phyloP scores from a whole-genome alignment of 2,888 invertebrate species.

The Eugnorisma glareosa region DNA sequence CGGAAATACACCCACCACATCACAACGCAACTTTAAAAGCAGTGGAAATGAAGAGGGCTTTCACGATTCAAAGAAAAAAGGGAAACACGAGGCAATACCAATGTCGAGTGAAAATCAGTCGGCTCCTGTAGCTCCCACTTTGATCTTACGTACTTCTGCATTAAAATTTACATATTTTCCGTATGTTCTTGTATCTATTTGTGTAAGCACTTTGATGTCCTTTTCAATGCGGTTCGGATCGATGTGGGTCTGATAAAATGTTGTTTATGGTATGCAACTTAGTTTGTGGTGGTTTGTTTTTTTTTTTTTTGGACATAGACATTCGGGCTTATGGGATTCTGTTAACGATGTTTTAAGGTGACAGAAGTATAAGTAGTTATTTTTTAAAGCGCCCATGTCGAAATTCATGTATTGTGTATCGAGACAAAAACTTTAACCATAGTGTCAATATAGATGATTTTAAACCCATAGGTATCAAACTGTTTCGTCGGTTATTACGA shows the following conservation, averaged over 20 bases:
- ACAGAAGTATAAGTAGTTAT: neutral
- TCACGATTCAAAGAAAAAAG: conserved; percentile 58
- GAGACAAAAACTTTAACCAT: neutral
- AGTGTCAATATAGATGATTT: neutral
- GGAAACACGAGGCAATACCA: conserved; percentile 72
- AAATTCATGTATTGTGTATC: neutral
- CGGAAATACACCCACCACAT: conserved; percentile 52
- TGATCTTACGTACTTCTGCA: conserved; percentile 82
- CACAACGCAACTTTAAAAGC: conserved; percentile 70
- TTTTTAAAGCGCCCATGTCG: neutral
- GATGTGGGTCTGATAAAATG: conserved; percentile 71
- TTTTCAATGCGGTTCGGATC: conserved; percentile 79
- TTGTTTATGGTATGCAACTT: conserved; percentile 64
- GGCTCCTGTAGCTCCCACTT: conserved; percentile 74
- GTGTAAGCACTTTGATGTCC: conserved; percentile 86
- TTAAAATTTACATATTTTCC: conserved; percentile 89
- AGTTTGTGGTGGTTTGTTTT: conserved; percentile 63
- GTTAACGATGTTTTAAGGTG: neutral
- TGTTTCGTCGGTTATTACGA: neutral
- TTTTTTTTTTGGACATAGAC: conserved; percentile 33
- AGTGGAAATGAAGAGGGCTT: conserved; percentile 71
- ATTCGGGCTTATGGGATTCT: neutral
- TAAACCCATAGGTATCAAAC: neutral
- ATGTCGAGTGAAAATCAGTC: conserved; percentile 77
- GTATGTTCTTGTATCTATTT: conserved; percentile 78